Percentiles rank a stretch among this genome's conserved stretches.
phyloP scores from a whole-genome alignment of 2,797 vertebrate genomes.

The Leptoclinus maculatus region DNA sequence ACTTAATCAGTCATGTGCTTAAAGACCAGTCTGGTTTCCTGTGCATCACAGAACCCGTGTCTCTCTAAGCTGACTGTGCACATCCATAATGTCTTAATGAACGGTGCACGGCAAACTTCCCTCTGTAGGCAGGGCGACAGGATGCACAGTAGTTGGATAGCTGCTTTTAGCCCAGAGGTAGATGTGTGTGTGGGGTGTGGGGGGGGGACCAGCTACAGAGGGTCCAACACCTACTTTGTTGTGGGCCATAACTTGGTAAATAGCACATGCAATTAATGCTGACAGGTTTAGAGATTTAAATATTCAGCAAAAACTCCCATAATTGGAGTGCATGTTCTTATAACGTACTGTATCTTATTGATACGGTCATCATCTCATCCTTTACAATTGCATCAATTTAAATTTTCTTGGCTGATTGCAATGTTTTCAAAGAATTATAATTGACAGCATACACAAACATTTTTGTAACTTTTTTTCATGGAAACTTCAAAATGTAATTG shows the following conservation, averaged over 20 bases:
- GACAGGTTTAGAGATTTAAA: not conserved
- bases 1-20: conserved; percentile 56
- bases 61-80: conserved; percentile 51
- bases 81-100: conserved; percentile 47
- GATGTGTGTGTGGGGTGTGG: not conserved
- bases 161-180: conserved; percentile 18
- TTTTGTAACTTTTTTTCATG: not conserved
- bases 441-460: not conserved
- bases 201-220: not conserved
- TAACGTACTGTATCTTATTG: not conserved
- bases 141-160: not conserved
- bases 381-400: too few species aligned
- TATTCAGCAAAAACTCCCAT: not conserved
- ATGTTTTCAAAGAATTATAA: not conserved
- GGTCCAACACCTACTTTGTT: not conserved
- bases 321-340: not conserved
- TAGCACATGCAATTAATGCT: not conserved
- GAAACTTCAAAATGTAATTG: not conserved
- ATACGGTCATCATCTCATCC: not conserved
- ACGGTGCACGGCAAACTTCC: conserved; percentile 12
- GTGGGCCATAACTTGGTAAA: not conserved
- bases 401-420: not conserved
- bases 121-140: not conserved
- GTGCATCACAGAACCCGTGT: conserved; percentile 20
- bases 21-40: conserved; percentile 33